Evolutionary conservation across 2,797 vertebrate genomes (phyloP).

Genomic region (Thripadectes ignobilis): DNA sequence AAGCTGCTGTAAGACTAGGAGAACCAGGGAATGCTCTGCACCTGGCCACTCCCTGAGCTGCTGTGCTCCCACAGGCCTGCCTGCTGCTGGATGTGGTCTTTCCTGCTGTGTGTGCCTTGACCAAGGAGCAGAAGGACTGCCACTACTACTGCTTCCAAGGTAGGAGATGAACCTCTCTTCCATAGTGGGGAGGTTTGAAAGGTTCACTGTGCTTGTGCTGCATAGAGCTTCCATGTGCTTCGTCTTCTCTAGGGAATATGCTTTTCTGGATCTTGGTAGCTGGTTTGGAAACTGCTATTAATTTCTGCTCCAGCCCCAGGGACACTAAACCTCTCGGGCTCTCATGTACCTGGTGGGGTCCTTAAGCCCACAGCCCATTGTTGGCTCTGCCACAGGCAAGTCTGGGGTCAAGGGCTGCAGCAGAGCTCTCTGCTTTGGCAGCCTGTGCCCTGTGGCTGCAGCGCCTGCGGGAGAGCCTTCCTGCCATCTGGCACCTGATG

Average conservation of each 20-base stretch:
- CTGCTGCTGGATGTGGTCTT: conserved; percentile 84
- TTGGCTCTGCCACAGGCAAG: fast-evolving
- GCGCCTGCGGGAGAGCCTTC: conserved; percentile 77
- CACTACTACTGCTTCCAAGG: conserved; percentile 88
- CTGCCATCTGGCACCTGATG: conserved; percentile 74
- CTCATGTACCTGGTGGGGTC: background rate
- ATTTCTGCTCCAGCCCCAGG: background rate
- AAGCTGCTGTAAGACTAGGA: background rate
- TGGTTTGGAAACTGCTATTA: background rate
- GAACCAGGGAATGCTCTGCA: background rate
- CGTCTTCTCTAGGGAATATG: background rate
- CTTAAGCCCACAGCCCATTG: fast-evolving
- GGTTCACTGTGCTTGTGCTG: fast-evolving
- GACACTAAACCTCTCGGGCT: background rate
- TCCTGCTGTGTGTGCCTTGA: conserved; percentile 76
- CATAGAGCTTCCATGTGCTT: fast-evolving
- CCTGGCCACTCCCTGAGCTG: fast-evolving
- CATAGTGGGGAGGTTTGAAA: fast-evolving
- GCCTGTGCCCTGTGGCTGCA: conserved; percentile 87
- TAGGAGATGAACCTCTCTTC: conserved; percentile 6
- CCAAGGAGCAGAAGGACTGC: conserved; percentile 79
- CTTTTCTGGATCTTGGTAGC: background rate
- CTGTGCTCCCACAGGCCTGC: conserved; percentile 65
- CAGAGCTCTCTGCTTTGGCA: conserved; percentile 47
- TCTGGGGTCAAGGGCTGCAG: background rate